Evolutionary conservation across 1,140 invertebrate genomes (phyloP), one percentile per base, ranked within the genome.

Genomic region (Bombus sylvicola): DNA sequence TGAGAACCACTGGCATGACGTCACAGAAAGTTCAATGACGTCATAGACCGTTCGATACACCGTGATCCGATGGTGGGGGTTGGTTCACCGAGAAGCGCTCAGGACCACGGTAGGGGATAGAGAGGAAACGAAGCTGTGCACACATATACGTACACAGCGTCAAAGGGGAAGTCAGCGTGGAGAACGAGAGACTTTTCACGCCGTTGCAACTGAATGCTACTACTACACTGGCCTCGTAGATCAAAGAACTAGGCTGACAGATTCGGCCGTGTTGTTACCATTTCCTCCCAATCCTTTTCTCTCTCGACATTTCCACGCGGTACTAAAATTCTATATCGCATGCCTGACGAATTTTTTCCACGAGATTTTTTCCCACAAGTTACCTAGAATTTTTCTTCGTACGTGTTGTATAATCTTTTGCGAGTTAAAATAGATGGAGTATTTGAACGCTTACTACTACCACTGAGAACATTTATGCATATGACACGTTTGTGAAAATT

Each of bases 41-140:
- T 94, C 94, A 94, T 91, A 59, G 81, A 66, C 83, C 94, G 94
- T 92, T 94, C 94, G 93, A 94, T 94, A 94, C 92, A 92, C 88
- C 82, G 83, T 74, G 89, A 88, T 89, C 85, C 83, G 76, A 79
- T 86, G 88, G 92, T 91, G 89, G 90, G 84, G 86, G 80, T 59
- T 68, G 86, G 84, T 87, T 86, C 86, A 64, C 81, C 73, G 83
- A 91, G 88, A 85, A 75, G 73, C 73, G 69, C 83, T 43, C 39
- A 68, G 77, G 76, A 66, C 39, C 39, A 57, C 10, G 69, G 0
- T 25, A 37, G 28, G 74, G 37, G 28, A 62, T 53, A 53, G 47
- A 31, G 41, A 22, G 62, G 81, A 57, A 62, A 37, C 28, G 59
- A 57, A 68, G 69, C 41, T 64, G 59, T n/a, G 76, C 72, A 62